These are phyloP conservation scores for Agrilus mali DNA, from an alignment of 2,888 invertebrate genomes.

Conservation along the genomic window DNA sequence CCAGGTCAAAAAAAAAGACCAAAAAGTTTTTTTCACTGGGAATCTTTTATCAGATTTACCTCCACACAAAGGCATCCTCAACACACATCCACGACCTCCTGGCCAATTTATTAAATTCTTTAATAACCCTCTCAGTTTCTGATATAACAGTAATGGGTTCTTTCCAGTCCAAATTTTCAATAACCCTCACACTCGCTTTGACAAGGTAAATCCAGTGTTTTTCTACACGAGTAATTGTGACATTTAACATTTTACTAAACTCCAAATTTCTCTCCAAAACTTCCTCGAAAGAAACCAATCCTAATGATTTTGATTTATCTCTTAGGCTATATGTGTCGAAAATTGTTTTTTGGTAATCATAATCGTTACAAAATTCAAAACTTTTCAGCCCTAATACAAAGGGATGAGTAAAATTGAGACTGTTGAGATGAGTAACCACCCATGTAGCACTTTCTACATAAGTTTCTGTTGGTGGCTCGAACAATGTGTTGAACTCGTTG, in stretches of 20 bases:
- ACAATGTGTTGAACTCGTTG: slow-evolving; percentile 8
- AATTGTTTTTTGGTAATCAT: slow-evolving; percentile 21
- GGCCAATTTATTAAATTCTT: slow-evolving; percentile 25
- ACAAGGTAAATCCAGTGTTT: slow-evolving; percentile 17
- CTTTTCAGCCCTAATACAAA: slow-evolving; percentile 22
- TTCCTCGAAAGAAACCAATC: slow-evolving; percentile 18
- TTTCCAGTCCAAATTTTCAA: slow-evolving; percentile 22
- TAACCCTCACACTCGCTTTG: slow-evolving; percentile 21
- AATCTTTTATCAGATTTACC: too few relatives aligned
- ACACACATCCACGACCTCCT: slow-evolving; percentile 26
- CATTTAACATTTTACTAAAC: slow-evolving; percentile 22
- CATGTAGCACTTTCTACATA: slow-evolving; percentile 25
- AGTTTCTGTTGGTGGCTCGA: slow-evolving; percentile 17
- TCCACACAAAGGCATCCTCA: slow-evolving; percentile 20
- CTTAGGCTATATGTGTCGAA: slow-evolving; percentile 22
- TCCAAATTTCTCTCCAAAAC: slow-evolving; percentile 15
- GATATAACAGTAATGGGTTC: slow-evolving; percentile 27
- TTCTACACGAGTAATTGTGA: slow-evolving; percentile 15
- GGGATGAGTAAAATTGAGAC: slow-evolving; percentile 18
- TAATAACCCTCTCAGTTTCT: slow-evolving; percentile 20
- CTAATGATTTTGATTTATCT: slow-evolving; percentile 17
- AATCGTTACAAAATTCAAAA: slow-evolving; percentile 23
- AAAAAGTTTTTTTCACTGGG: too few relatives aligned
- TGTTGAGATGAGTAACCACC: slow-evolving; percentile 26
- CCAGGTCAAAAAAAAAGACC: too few relatives aligned